These are phyloP conservation scores for Daktulosphaira vitifoliae DNA, from an alignment of 1,140 invertebrate genomes.

Conservation along the genomic window DNA sequence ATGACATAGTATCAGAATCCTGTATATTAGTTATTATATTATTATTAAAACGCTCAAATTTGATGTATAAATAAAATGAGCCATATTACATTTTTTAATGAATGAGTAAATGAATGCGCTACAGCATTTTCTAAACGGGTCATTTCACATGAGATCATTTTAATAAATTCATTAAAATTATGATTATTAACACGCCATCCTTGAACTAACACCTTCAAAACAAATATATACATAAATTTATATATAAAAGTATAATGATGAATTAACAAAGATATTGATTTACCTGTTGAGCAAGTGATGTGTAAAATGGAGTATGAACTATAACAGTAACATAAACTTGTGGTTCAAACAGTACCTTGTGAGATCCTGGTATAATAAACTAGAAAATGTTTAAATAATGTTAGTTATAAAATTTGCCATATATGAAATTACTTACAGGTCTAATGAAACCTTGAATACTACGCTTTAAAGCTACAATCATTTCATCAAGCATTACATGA, in stretches of 20 bases:
- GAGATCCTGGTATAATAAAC: constrained; percentile 63
- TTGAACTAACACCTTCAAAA: constrained; percentile 57
- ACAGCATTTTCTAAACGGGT: constrained; percentile 55
- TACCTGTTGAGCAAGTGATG: constrained; percentile 60
- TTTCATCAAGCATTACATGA: constrained; percentile 60
- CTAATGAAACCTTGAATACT: constrained; percentile 55
- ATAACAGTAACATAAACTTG: constrained; percentile 69
- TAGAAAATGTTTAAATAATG: constrained; percentile 43
- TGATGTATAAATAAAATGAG: no score
- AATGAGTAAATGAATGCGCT: constrained; percentile 42
- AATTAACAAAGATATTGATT: constrained; percentile 1
- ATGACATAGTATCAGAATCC: no score
- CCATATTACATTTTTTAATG: no score
- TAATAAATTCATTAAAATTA: constrained; percentile 55
- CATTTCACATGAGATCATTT: constrained; percentile 51
- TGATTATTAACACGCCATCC: constrained; percentile 56
- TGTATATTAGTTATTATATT: no score
- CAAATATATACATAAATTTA: neutral
- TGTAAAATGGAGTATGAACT: constrained; percentile 69
- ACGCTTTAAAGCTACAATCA: constrained; percentile 53
- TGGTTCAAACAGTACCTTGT: constrained; percentile 53
- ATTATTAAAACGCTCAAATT: no score
- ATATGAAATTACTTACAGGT: constrained; percentile 49
- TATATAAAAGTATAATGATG: neutral
- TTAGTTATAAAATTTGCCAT: neutral